Evolutionary conservation across 2,113 vertebrate species (phyloP).

Genomic region (Ptilorrhoa leucosticta): DNA sequence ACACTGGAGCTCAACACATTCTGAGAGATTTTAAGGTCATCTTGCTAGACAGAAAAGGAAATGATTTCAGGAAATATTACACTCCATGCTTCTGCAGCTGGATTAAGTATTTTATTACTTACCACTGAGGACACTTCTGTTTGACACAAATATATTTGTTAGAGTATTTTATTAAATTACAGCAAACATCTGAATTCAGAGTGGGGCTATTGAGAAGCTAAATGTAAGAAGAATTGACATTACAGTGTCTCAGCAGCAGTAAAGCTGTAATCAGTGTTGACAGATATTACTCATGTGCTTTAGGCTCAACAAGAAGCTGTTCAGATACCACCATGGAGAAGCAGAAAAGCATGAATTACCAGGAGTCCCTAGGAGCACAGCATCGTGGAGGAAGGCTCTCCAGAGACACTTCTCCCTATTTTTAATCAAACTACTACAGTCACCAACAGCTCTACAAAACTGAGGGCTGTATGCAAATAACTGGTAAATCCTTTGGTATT

Average conservation of each 20-base stretch:
- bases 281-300: constrained; percentile 31
- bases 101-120: constrained; percentile 64
- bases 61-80: constrained; percentile 31
- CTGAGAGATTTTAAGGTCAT: constrained; percentile 25
- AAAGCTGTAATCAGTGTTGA: constrained; percentile 38
- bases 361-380: neutral
- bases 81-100: constrained; percentile 40
- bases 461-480: neutral
- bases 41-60: constrained; percentile 16
- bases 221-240: constrained; percentile 47
- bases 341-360: neutral
- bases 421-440: no score
- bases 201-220: constrained; percentile 37
- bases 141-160: constrained; percentile 60
- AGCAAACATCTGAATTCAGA: constrained; percentile 59
- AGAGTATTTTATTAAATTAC: constrained; percentile 61
- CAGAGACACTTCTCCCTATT: neutral
- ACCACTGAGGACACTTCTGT: constrained; percentile 44
- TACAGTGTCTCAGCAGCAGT: constrained; percentile 18
- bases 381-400: neutral
- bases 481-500: neutral
- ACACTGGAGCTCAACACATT: neutral
- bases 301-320: neutral
- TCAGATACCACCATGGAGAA: neutral
- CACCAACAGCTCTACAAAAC: neutral